Conservation (phyloP, 2,797 vertebrate genomes). For the Eulemur rubriventer region DNA sequence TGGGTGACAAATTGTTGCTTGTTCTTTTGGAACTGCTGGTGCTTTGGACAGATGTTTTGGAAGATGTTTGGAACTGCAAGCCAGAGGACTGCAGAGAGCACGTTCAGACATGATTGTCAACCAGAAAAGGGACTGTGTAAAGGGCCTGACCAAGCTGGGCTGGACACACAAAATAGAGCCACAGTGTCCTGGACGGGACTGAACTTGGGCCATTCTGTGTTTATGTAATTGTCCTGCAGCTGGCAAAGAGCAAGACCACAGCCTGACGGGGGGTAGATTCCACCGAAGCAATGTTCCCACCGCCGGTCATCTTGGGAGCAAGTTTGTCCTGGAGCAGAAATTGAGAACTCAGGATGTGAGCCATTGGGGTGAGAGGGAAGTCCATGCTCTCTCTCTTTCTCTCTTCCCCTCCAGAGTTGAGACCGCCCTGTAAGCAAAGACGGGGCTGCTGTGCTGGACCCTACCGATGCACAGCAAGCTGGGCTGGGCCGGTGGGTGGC, state of each 20-base stretch:
- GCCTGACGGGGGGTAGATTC: not conserved
- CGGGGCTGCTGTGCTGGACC: not conserved
- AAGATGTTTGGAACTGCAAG: not conserved
- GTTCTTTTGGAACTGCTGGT: not conserved
- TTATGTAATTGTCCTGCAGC: not conserved
- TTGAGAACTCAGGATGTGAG: not conserved
- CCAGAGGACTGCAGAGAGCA: not conserved
- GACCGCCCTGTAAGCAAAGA: not conserved
- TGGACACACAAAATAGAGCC: not conserved
- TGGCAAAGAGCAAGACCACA: not conserved
- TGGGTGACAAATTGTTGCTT: not conserved
- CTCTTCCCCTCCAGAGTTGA: not conserved
- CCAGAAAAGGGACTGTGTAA: not conserved
- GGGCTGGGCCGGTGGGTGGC: not conserved
- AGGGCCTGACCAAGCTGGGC: not conserved
- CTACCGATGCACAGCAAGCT: not conserved
- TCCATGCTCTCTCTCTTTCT: not conserved
- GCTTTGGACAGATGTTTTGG: not conserved
- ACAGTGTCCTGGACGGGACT: not conserved
- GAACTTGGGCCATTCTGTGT: not conserved
- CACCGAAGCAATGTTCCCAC: not conserved
- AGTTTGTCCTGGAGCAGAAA: not conserved
- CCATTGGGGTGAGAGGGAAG: not conserved
- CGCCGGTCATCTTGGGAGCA: not conserved
- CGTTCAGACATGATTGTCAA: not conserved